Evolutionary conservation across 2,797 vertebrate genomes (phyloP), one percentile per base, ranked within the genome.

Genomic region (Nasua narica): DNA sequence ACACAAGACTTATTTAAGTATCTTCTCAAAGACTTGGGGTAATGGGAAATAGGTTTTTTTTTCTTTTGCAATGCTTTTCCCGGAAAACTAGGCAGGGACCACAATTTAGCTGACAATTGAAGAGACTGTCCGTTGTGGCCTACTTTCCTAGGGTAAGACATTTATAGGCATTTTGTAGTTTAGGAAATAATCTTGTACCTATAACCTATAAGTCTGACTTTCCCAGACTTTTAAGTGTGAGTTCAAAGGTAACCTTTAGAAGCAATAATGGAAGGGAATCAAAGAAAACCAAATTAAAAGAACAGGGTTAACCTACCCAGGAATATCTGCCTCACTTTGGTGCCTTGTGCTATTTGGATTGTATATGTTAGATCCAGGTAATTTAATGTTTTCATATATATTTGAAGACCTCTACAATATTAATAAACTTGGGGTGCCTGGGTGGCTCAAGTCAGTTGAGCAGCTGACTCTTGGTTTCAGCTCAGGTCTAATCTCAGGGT

Each of bases 141-240:
- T 50, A 35, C 19, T 83, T 69, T 91, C 85, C 37, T 5, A 62
- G 23, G 48, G 25, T 29, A 60, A 72, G 52, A 85, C 54, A 89
- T 82, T 91, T 74, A 77, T 35, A 83, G 74, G 37, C 62, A 65
- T 81, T 91, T 85, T 56, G 37, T 92, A 65, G 37, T 93, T 89
- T 37, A 70, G 58, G 50, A 90, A 81, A 56, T 84, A 62, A 87
- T 79, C 78, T 62, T 87, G 16, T 96, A 70, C 48, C 56, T 96
- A n/a, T 76, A 62, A 70, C 43, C 88, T n/a, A n/a, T n/a, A n/a
- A n/a, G n/a, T n/a, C n/a, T n/a, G 91, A 69, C 56, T 88, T 93
- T 79, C 60, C 40, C 35, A 79, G 37, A 79, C 18, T 35, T 74
- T 74, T 58, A 70, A 37, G 2, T 76, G 52, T 95, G 8, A 76